phyloP scores from a whole-genome alignment of 2,888 invertebrate genomes.

The Hydraecia micacea region DNA sequence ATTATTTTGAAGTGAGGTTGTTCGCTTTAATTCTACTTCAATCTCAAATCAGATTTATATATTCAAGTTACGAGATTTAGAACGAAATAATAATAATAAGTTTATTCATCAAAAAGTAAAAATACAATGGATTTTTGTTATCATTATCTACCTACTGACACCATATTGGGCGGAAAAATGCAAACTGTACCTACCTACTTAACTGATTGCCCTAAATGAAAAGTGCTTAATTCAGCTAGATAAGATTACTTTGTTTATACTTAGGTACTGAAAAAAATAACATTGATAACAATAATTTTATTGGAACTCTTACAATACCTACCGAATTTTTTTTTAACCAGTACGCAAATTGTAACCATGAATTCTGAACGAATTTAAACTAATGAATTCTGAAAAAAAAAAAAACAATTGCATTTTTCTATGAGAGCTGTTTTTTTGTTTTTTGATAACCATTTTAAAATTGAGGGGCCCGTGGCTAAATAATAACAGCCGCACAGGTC shows the following conservation, averaged over 20 bases:
- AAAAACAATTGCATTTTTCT: no score
- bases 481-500: no score
- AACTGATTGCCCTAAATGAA: conserved; percentile 10
- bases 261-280: conserved; percentile 3
- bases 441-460: no score
- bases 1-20: background rate
- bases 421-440: no score
- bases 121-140: background rate
- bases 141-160: background rate
- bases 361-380: no score
- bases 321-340: no score
- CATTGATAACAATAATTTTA: conserved; percentile 24
- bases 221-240: conserved; percentile 31
- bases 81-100: no score
- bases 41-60: background rate
- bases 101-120: no score
- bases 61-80: background rate
- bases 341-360: no score
- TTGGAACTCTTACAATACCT: background rate
- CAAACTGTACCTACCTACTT: background rate
- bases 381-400: no score
- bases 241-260: conserved; percentile 36
- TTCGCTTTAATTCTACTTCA: background rate
- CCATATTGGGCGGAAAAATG: no score
- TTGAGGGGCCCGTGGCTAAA: no score